phyloP scores from a whole-genome alignment of 1,140 invertebrate species.

The Aplysia californica region DNA sequence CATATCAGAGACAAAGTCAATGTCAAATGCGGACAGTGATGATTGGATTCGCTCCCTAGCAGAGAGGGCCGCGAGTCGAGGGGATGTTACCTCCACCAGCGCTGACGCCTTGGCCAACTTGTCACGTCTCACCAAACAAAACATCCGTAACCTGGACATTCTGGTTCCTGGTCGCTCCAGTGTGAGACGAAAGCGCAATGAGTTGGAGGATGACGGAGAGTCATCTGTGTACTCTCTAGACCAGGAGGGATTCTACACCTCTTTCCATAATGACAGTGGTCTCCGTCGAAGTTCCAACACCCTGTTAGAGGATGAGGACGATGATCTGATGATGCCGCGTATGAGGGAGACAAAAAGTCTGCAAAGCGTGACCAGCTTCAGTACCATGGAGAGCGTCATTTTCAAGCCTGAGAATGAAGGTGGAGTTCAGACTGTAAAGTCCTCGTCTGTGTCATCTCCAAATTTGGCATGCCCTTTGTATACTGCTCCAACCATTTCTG shows the following conservation, averaged over 20 bases:
- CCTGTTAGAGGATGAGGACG: constrained; percentile 44
- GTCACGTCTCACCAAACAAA: constrained; percentile 52
- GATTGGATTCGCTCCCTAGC: constrained; percentile 55
- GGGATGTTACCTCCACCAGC: constrained; percentile 44
- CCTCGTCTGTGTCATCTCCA: constrained; percentile 6
- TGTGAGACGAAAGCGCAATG: constrained; percentile 60
- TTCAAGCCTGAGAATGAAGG: constrained; percentile 37
- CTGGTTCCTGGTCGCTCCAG: constrained; percentile 37
- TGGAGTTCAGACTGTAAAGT: constrained; percentile 20
- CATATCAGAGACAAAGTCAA: constrained; percentile 42
- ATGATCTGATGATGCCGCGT: constrained; percentile 31
- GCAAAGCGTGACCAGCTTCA: constrained; percentile 45
- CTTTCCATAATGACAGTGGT: constrained; percentile 95
- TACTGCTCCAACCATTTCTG: not conserved
- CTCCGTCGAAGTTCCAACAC: constrained; percentile 67
- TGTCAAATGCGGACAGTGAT: constrained; percentile 42
- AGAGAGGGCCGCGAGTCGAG: constrained; percentile 43
- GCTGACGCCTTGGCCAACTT: constrained; percentile 42
- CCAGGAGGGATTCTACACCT: constrained; percentile 97
- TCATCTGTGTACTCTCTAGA: constrained; percentile 95
- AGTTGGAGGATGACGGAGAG: constrained; percentile 84
- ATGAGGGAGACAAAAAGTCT: constrained; percentile 43
- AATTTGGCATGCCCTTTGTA: not conserved
- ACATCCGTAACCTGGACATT: constrained; percentile 55
- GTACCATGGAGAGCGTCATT: constrained; percentile 53